Evolutionary conservation across 2,888 invertebrate species (phyloP).

Genomic region (Artemia sp.): DNA sequence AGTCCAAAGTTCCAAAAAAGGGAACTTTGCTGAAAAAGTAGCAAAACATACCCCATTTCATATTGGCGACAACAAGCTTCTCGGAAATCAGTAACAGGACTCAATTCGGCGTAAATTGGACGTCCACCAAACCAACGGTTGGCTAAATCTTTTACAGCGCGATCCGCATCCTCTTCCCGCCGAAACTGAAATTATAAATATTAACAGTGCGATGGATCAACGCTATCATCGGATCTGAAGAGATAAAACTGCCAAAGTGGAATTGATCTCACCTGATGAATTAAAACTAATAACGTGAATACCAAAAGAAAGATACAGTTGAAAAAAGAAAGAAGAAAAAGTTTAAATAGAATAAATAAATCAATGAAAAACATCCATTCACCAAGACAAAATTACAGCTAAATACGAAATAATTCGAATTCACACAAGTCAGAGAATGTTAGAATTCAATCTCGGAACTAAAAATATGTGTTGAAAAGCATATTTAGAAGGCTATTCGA

Average conservation of each 20-base stretch:
- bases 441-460: no score
- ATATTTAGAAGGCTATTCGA: no score
- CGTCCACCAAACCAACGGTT: constrained; percentile 98
- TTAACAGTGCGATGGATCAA: constrained; percentile 16
- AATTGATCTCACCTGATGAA: constrained; percentile 15
- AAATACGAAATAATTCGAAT: no score
- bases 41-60: constrained; percentile 64
- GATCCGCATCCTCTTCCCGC: constrained; percentile 93
- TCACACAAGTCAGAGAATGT: no score
- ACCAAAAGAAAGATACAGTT: constrained; percentile 21
- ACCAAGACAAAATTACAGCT: no score
- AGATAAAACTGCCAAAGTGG: neutral
- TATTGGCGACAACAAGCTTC: constrained; percentile 99
- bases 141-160: constrained; percentile 88
- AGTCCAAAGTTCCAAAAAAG: no score
- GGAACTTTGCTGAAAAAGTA: neutral
- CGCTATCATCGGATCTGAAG: neutral
- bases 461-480: no score
- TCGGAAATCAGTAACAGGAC: constrained; percentile 96
- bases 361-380: no score
- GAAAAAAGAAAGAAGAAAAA: neutral
- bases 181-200: constrained; percentile 47
- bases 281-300: constrained; percentile 17
- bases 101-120: constrained; percentile 92
- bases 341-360: no score